phyloP scores from a whole-genome alignment of 1,140 invertebrate genomes.

The Lutraria rhynchaena region DNA sequence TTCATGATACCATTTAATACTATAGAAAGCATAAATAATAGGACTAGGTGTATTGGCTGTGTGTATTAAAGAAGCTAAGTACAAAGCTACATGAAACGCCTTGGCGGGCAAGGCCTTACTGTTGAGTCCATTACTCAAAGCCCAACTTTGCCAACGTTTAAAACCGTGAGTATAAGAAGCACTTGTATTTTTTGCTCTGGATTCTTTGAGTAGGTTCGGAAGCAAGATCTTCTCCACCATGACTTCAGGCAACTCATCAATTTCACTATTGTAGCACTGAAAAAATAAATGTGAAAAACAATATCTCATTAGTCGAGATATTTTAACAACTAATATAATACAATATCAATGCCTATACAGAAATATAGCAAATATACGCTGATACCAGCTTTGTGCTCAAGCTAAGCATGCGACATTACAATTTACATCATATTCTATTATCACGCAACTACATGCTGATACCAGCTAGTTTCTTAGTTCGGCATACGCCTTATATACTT shows the following conservation, averaged over 20 bases:
- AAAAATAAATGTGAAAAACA: constrained; percentile 32
- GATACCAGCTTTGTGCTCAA: too few species aligned
- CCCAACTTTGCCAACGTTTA: not conserved
- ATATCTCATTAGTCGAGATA: too few species aligned
- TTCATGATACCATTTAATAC: constrained; percentile 29
- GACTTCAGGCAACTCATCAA: constrained; percentile 38
- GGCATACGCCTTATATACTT: too few species aligned
- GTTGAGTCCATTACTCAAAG: constrained; percentile 4
- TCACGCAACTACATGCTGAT: too few species aligned
- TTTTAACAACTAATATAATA: too few species aligned
- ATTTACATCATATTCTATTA: too few species aligned
- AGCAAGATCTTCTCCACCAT: constrained; percentile 35
- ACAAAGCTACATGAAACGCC: constrained; percentile 16
- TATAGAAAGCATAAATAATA: constrained; percentile 13
- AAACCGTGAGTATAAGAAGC: constrained; percentile 19
- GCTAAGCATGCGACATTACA: too few species aligned
- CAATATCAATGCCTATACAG: too few species aligned
- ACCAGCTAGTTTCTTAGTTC: too few species aligned
- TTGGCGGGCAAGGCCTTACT: constrained; percentile 13
- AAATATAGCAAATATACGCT: too few species aligned
- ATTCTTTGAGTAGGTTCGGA: constrained; percentile 24
- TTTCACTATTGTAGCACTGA: constrained; percentile 26
- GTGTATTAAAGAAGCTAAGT: constrained; percentile 8
- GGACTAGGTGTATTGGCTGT: constrained; percentile 19
- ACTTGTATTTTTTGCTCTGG: constrained; percentile 24